Conservation (phyloP, 2,888 invertebrate species). For the Lottia scabra region DNA sequence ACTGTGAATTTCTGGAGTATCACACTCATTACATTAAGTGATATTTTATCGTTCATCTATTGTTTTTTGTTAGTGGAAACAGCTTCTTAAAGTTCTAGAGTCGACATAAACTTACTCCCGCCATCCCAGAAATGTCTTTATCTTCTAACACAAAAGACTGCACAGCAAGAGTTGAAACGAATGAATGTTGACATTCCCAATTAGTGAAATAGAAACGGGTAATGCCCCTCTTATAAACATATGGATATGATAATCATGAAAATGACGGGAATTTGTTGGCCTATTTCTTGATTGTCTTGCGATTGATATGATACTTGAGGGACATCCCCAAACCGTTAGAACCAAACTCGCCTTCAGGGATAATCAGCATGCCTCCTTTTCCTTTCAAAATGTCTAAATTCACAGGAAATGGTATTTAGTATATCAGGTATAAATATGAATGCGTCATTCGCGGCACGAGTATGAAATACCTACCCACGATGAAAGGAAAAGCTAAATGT, state of each 20-base stretch:
- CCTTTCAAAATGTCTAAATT: slow-evolving; percentile 4
- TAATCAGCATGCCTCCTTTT: neutral
- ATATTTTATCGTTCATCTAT: neutral
- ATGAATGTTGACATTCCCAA: neutral
- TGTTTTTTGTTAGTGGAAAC: neutral
- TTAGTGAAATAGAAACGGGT: neutral
- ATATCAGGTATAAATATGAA: neutral
- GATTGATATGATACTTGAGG: neutral
- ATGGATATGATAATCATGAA: neutral
- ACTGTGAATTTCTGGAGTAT: neutral
- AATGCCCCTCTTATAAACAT: neutral
- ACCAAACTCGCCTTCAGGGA: neutral
- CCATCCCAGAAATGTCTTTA: neutral
- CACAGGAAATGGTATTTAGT: neutral
- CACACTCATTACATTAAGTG: neutral
- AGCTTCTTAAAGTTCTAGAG: neutral
- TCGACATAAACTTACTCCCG: neutral
- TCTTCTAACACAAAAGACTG: neutral
- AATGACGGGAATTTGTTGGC: neutral
- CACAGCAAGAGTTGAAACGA: neutral
- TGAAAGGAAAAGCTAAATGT: neutral
- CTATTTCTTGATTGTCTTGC: neutral
- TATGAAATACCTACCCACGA: neutral
- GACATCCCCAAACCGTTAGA: slow-evolving; percentile 2
- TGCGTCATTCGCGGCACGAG: slow-evolving; percentile 4